phyloP scores from a whole-genome alignment of 2,113 vertebrate genomes.

The Hassar affinis region DNA sequence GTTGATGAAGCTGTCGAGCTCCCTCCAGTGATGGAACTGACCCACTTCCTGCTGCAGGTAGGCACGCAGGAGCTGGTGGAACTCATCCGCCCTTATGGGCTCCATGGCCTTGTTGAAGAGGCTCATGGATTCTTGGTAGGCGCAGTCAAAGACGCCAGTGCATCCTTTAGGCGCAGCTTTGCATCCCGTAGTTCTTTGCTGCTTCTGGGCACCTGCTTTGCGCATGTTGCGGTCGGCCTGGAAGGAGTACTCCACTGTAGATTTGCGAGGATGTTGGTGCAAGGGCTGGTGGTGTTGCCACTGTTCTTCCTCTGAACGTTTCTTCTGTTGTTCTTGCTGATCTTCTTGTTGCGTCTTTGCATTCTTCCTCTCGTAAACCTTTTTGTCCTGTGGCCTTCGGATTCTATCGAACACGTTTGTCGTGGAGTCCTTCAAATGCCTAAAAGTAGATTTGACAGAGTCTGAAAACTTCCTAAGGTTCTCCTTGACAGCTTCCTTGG shows the following conservation, averaged over 20 bases:
- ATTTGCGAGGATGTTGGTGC: slow-evolving; percentile 59
- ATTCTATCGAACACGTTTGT: slow-evolving; percentile 83
- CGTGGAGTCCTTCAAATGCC: slow-evolving; percentile 89
- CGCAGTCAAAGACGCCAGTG: slow-evolving; percentile 81
- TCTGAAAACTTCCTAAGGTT: slow-evolving; percentile 95
- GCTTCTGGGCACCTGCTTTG: slow-evolving; percentile 62
- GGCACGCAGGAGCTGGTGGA: slow-evolving; percentile 81
- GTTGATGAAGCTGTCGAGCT: slow-evolving; percentile 84
- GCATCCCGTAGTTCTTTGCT: slow-evolving; percentile 52
- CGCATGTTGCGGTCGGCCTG: slow-evolving; percentile 62
- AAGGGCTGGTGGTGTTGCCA: slow-evolving; percentile 63
- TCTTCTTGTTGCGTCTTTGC: slow-evolving; percentile 62
- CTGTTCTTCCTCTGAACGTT: slow-evolving; percentile 53
- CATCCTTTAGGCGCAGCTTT: slow-evolving; percentile 73
- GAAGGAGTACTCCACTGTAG: slow-evolving; percentile 55
- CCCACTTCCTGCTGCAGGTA: slow-evolving; percentile 85
- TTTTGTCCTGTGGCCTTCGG: slow-evolving; percentile 66
- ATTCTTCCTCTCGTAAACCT: slow-evolving; percentile 66
- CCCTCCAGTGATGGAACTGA: slow-evolving; percentile 89
- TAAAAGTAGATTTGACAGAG: slow-evolving; percentile 92
- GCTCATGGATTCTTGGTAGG: slow-evolving; percentile 81
- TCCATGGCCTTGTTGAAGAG: slow-evolving; percentile 82
- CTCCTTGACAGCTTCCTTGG: slow-evolving; percentile 94
- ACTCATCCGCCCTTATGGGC: slow-evolving; percentile 86
- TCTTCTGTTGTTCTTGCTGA: slow-evolving; percentile 55